Evolutionary conservation across 2,888 invertebrate genomes (phyloP).

Genomic region (Drosophila antonietae): DNA sequence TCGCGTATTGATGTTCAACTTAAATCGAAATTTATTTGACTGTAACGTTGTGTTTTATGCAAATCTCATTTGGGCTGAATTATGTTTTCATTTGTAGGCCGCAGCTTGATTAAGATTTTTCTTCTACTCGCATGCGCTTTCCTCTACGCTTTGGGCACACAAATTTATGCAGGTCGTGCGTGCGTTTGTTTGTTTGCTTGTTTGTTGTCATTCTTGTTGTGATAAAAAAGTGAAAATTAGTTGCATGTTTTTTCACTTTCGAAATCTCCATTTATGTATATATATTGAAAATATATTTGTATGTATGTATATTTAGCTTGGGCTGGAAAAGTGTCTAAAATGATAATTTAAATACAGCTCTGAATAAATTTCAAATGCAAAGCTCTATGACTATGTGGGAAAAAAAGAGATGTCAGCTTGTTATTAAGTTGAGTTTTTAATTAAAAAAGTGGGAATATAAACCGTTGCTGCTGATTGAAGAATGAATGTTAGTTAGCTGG

Average conservation of each 20-base stretch:
- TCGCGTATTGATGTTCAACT: slow-evolving; percentile 47
- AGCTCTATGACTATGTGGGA: slow-evolving; percentile 15
- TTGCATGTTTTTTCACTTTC: slow-evolving; percentile 75
- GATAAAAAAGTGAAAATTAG: slow-evolving; percentile 71
- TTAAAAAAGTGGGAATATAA: not conserved
- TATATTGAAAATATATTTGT: not conserved
- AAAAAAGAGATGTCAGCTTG: slow-evolving; percentile 9
- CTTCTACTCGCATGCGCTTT: not conserved
- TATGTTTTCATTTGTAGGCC: slow-evolving; percentile 76
- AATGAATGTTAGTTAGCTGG: not conserved
- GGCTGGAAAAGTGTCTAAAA: slow-evolving; percentile 30
- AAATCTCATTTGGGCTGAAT: slow-evolving; percentile 67
- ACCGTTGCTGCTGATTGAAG: not conserved
- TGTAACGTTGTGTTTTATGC: slow-evolving; percentile 72
- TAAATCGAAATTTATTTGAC: slow-evolving; percentile 70
- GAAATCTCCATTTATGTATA: slow-evolving; percentile 23
- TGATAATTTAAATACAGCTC: slow-evolving; percentile 29
- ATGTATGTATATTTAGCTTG: slow-evolving; percentile 3
- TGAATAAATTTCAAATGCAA: slow-evolving; percentile 6
- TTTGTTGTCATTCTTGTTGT: slow-evolving; percentile 38
- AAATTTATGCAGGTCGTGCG: slow-evolving; percentile 69
- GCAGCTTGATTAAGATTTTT: slow-evolving; percentile 69
- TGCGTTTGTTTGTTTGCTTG: slow-evolving; percentile 27
- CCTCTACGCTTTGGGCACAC: not conserved
- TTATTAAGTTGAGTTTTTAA: slow-evolving; percentile 12